Percentiles rank a stretch among this genome's conserved stretches.
Evolutionary conservation across 2,888 invertebrate species (phyloP).

Genomic region (Antitype chi): DNA sequence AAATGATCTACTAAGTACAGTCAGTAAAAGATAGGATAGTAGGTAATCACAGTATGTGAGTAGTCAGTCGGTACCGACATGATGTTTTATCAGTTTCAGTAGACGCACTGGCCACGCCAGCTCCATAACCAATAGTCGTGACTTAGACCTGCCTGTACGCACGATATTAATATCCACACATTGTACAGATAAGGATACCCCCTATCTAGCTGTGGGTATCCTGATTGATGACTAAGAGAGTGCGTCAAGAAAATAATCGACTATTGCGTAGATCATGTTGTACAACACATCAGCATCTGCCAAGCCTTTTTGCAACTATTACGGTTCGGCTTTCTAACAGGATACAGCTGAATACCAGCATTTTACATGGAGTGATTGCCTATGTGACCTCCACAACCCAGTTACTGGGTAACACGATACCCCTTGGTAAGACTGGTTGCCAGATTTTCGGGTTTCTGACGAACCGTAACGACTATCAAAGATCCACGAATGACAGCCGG

Average conservation of each 20-base stretch:
- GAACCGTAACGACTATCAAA: too few relatives aligned
- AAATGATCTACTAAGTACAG: background rate
- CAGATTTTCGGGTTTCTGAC: too few relatives aligned
- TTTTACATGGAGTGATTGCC: too few relatives aligned
- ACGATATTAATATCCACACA: background rate
- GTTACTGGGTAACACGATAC: too few relatives aligned
- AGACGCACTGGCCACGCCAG: conserved; percentile 16
- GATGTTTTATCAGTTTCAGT: conserved; percentile 32
- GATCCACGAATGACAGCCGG: too few relatives aligned
- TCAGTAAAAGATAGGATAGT: conserved; percentile 8
- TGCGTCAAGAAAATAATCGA: background rate
- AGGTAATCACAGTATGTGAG: background rate
- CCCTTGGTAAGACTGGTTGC: too few relatives aligned
- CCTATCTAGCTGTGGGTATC: background rate
- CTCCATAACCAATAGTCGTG: conserved; percentile 33
- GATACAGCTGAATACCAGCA: too few relatives aligned
- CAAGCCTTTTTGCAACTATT: too few relatives aligned
- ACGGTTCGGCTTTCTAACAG: too few relatives aligned
- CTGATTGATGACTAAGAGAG: background rate
- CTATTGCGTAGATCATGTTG: background rate
- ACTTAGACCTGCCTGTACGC: background rate
- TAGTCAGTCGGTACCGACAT: background rate
- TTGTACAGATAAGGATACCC: conserved; percentile 26
- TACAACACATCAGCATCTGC: background rate
- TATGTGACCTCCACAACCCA: too few relatives aligned